Evolutionary conservation across 2,888 invertebrate species (phyloP).

Genomic region (Tanaodytes sp.): DNA sequence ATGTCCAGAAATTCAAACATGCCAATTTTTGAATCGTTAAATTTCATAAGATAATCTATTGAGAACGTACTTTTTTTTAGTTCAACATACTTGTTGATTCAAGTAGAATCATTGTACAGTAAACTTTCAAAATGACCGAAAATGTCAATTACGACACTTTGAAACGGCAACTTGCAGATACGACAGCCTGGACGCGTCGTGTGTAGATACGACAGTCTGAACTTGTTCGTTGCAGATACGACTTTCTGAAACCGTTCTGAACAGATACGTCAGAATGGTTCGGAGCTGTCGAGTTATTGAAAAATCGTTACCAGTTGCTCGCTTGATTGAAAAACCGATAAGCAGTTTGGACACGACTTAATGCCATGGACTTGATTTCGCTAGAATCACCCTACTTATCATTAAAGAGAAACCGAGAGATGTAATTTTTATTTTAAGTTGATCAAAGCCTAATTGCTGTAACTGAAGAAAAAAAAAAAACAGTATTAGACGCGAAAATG

Average conservation of each 20-base stretch:
- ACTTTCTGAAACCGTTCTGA: too few relatives aligned
- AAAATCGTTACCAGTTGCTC: constrained; percentile 65
- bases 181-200: constrained; percentile 7
- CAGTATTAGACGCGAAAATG: too few relatives aligned
- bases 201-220: constrained; percentile 7
- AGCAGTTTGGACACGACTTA: constrained; percentile 78
- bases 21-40: neutral
- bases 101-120: too few relatives aligned
- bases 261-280: too few relatives aligned
- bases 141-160: too few relatives aligned
- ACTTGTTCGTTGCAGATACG: constrained; percentile 2
- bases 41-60: neutral
- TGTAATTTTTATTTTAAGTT: too few relatives aligned
- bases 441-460: too few relatives aligned
- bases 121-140: too few relatives aligned
- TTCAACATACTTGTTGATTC: too few relatives aligned
- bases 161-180: constrained; percentile 10
- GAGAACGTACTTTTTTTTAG: neutral
- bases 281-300: constrained; percentile 54
- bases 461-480: too few relatives aligned
- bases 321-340: constrained; percentile 75
- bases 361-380: constrained; percentile 80
- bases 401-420: too few relatives aligned
- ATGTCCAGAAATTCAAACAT: neutral
- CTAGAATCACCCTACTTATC: too few relatives aligned